Evolutionary conservation across 2,888 invertebrate genomes (phyloP), one percentile per base, ranked within the genome.

Genomic region (Meandrusa payeni): DNA sequence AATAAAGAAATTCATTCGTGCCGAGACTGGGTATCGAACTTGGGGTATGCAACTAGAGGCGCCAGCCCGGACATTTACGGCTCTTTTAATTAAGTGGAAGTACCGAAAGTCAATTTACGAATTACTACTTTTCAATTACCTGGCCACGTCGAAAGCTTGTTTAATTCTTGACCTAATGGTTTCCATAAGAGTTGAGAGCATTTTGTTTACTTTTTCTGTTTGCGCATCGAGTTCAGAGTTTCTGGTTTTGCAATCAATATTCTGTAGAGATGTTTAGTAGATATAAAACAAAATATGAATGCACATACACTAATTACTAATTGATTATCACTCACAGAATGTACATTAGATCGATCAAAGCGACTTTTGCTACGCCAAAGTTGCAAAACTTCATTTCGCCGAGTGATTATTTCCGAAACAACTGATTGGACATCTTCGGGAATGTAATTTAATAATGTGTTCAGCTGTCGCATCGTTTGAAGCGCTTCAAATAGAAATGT

Each of bases 161-260:
- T 59, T 71, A 15, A 86, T 69, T 55, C 78, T 85, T 3, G 70
- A 64, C 56, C 76, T 78, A 20, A 85, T 51, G 46, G 74, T 78
- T 46, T 81, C 79, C 3, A 67, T 69, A n/a, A 62, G 58, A 2
- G 66, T 74, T 1, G 63, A 67, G 6, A 82, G 69, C 62, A 77
- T 56, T 59, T 62, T 64, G 13, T 80, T 72, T 28, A 87, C 49
- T 37, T 57, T 60, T 51, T 81, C 82, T 1, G 82, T 79, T 59
- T 83, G 82, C 2, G 57, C 39, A 29, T 86, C 85, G 36, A 77
- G 70, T 44, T 81, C 78, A 0, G 49, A 28, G 41, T 74, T 76
- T 55, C 76, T 83, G 0, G 63, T 52, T 68, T 78, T 83, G 75
- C 73, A 77, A 56, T 79, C 83, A 22, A 72, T 49, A 52, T 72